These are phyloP conservation scores for Caenorhabditis latens DNA, from an alignment of 1,140 invertebrate species.

Conservation along the genomic window DNA sequence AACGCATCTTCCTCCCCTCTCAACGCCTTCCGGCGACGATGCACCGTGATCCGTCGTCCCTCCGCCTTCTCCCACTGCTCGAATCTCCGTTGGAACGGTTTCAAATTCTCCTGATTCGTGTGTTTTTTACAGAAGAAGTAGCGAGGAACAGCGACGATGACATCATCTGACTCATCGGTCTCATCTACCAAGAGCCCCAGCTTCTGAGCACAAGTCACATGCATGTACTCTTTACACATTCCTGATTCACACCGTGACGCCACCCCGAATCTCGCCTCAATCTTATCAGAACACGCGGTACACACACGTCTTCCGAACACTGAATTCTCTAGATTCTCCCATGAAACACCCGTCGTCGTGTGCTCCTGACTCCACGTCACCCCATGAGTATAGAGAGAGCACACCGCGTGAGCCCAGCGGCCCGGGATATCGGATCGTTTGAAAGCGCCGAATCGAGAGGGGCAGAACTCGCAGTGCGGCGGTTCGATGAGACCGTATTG, in stretches of 20 bases:
- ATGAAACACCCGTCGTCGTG: conserved; percentile 94
- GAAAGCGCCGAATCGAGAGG: conserved; percentile 87
- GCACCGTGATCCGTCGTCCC: not conserved
- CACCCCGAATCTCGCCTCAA: conserved; percentile 90
- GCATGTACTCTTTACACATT: conserved; percentile 95
- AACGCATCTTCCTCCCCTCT: not conserved
- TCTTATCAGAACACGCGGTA: conserved; percentile 87
- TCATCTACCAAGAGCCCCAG: conserved; percentile 70
- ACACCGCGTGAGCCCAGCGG: conserved; percentile 96
- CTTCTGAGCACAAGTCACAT: conserved; percentile 86
- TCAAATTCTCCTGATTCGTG: conserved; percentile 62
- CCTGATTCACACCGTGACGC: conserved; percentile 97
- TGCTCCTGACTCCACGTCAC: conserved; percentile 95
- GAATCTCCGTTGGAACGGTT: conserved; percentile 9
- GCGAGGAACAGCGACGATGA: conserved; percentile 54
- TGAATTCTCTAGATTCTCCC: conserved; percentile 84
- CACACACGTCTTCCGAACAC: conserved; percentile 83
- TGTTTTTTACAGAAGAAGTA: conserved; percentile 70
- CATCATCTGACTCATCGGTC: conserved; percentile 62
- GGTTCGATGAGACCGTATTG: conserved; percentile 78
- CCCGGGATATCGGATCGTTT: conserved; percentile 81
- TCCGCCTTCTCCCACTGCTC: conserved; percentile 21
- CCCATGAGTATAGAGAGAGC: conserved; percentile 94
- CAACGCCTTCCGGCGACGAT: not conserved
- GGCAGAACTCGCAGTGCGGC: conserved; percentile 80